Evolutionary conservation across 53 echinoderm and acorn worm genomes (phyloP), one percentile per base, ranked within the genome.

Genomic region (Luidia sarsii): DNA sequence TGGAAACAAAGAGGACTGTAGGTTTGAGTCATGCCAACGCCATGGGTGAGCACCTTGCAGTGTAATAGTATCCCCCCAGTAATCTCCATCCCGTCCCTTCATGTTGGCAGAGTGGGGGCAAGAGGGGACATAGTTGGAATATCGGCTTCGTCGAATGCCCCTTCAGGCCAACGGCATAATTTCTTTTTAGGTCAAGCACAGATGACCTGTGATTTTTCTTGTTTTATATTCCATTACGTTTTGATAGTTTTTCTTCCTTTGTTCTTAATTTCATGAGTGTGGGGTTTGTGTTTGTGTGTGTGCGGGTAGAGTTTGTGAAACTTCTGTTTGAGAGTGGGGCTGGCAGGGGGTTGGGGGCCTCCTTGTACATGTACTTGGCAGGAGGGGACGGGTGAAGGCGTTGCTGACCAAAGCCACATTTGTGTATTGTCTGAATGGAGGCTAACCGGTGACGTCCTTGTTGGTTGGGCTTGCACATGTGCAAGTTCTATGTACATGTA

Each of bases 51-150:
- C 53, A 5, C 24, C 72, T 35, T 39, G 33, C 4, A 16, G 34
- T 72, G 72, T 33, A 72, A 72, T 72, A 55, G 37, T 72, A 72
- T 72, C 72, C 37, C 56, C 37, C 56, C 38, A 4, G 18, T 72
- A 72, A 72, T 72, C 72, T 72, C 25, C 35, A 18, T 35, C 65
- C 35, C 20, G 18, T 56, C 56, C 72, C 27, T 50, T 56, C 24
- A 37, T 23, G 25, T 72, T 56, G 53, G 72, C 20, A 72, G 72
- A 54, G 72, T 36, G 57, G 72, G 72, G 72, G 72, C 72, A 72
- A 55, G 21, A 56, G 72, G 72, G 72, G 72, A 72, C 72, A 72
- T 72, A 54, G 33, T 72, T 72, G 72, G 72, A 50, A 72, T 72
- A 56, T 72, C 72, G 21, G 72, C 72, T 72, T 56, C 72, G 32